Conservation (phyloP, 1,140 invertebrate species). For the Armadillidium nasatum region DNA sequence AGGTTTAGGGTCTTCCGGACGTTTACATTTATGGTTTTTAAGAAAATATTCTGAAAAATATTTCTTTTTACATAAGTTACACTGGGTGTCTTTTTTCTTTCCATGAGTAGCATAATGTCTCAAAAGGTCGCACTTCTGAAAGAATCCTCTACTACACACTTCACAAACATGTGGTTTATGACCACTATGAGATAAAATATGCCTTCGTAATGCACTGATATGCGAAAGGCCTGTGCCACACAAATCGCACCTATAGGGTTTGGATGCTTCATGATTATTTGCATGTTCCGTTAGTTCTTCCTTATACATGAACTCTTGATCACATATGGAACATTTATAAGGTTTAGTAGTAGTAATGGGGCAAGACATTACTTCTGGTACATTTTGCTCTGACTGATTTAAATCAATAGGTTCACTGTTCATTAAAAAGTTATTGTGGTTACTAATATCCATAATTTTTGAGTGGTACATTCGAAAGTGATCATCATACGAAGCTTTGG, state of each 20-base stretch:
- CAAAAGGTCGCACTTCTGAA: slow-evolving; percentile 43
- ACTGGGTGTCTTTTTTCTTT: slow-evolving; percentile 37
- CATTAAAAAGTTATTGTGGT: slow-evolving; percentile 32
- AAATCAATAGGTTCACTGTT: slow-evolving; percentile 31
- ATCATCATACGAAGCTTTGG: slow-evolving; percentile 37
- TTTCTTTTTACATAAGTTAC: slow-evolving; percentile 41
- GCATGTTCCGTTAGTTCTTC: slow-evolving; percentile 39
- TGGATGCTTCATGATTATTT: slow-evolving; percentile 42
- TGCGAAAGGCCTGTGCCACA: slow-evolving; percentile 44
- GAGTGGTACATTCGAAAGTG: slow-evolving; percentile 17
- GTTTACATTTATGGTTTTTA: slow-evolving; percentile 43
- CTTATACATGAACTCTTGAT: slow-evolving; percentile 44
- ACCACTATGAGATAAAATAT: slow-evolving; percentile 39
- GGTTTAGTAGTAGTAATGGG: slow-evolving; percentile 50
- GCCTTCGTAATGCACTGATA: slow-evolving; percentile 38
- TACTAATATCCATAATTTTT: slow-evolving; percentile 29
- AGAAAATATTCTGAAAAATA: slow-evolving; percentile 40
- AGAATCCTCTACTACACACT: slow-evolving; percentile 39
- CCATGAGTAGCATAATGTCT: slow-evolving; percentile 40
- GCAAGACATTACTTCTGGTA: slow-evolving; percentile 32
- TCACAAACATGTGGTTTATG: slow-evolving; percentile 42
- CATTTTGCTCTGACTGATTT: slow-evolving; percentile 14
- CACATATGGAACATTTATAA: slow-evolving; percentile 57
- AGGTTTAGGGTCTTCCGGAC: slow-evolving; percentile 39
- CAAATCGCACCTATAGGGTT: slow-evolving; percentile 43